phyloP scores from a whole-genome alignment of 2,113 vertebrate species.

The Saguinus midas region DNA sequence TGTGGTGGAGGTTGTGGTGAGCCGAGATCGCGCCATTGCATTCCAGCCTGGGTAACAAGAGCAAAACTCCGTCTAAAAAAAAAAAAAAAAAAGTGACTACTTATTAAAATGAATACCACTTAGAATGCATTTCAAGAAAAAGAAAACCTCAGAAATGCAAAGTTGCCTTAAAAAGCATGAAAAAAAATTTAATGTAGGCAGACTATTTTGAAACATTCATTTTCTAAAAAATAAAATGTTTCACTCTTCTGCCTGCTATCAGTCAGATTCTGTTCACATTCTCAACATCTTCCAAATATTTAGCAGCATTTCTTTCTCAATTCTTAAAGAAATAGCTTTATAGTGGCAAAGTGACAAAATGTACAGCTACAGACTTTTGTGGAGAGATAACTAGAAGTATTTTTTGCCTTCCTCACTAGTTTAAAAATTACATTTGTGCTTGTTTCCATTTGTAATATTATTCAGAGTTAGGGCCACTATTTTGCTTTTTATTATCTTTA shows the following conservation, averaged over 20 bases:
- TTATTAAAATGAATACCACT: constrained; percentile 22
- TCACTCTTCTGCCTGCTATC: not conserved
- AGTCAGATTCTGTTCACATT: not conserved
- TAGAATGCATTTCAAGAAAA: not conserved
- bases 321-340: constrained; percentile 1
- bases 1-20: no score
- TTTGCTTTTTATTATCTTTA: not conserved
- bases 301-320: not conserved
- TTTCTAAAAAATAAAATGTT: not conserved
- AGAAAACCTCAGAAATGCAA: not conserved
- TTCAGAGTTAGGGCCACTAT: not conserved
- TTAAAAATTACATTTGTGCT: not conserved
- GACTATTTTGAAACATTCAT: not conserved
- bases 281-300: constrained; percentile 30
- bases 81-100: not conserved
- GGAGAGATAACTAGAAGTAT: not conserved
- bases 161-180: not conserved
- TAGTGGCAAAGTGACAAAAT: not conserved
- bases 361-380: not conserved
- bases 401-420: not conserved
- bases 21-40: no score
- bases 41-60: no score
- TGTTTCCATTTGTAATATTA: not conserved
- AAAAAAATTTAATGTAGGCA: not conserved
- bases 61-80: no score